Percentiles rank a stretch among this genome's conserved stretches.
Evolutionary conservation across 2,113 vertebrate species (phyloP).

Genomic region (Hemiprocne comata): DNA sequence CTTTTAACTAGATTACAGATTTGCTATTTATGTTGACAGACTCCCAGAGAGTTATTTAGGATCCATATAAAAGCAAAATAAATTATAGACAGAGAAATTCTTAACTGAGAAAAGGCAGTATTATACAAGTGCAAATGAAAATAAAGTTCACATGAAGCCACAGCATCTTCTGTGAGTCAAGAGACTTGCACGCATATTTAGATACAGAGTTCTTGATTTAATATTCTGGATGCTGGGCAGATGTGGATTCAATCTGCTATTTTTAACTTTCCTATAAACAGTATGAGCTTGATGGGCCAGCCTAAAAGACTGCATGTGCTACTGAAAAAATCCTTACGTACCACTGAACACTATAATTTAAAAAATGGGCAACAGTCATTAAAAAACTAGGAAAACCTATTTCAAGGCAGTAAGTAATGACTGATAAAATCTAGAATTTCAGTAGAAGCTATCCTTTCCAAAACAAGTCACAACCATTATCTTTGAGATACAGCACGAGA

Average conservation of each 20-base stretch:
- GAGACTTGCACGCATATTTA: neutral
- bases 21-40: neutral
- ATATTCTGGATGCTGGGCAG: neutral
- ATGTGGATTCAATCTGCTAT: neutral
- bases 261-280: neutral
- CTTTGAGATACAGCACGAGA: no score
- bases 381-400: neutral
- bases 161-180: neutral
- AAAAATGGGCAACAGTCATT: neutral
- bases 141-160: neutral
- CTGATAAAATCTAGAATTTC: neutral
- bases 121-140: neutral
- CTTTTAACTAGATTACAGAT: neutral
- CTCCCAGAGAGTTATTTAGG: neutral
- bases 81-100: neutral
- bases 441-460: neutral
- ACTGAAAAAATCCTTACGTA: neutral
- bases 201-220: neutral
- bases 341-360: neutral
- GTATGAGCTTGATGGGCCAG: neutral
- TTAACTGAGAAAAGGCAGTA: neutral
- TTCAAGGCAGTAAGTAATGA: neutral
- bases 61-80: neutral
- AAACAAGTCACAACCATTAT: neutral
- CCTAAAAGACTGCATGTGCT: neutral